Evolutionary conservation across 2,888 invertebrate genomes (phyloP).

Genomic region (Ptychoptera contaminata): DNA sequence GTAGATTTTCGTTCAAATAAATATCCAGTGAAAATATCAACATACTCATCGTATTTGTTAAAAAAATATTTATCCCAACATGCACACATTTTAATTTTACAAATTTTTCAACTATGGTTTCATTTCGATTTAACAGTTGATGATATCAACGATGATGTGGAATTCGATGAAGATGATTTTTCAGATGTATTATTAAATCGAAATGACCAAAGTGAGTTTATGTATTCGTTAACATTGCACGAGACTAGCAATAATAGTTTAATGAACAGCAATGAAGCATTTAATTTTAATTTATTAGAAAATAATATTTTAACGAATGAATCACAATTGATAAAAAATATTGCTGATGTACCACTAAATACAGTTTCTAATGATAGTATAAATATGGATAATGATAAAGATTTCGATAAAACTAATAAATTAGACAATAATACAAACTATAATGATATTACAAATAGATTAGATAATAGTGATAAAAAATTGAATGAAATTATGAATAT

Average conservation of each 20-base stretch:
- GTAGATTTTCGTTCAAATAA: constrained; percentile 45
- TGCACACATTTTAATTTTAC: constrained; percentile 51
- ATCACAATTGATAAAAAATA: too few relatives aligned
- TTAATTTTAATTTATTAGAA: constrained; percentile 1
- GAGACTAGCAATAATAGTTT: neutral
- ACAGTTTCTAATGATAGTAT: too few relatives aligned
- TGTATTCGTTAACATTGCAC: too few relatives aligned
- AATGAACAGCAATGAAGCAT: neutral
- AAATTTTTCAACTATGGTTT: constrained; percentile 47
- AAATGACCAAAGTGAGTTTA: too few relatives aligned
- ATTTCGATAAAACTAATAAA: too few relatives aligned
- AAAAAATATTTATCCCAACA: constrained; percentile 48
- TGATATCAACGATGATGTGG: neutral
- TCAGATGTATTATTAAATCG: neutral
- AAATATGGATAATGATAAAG: too few relatives aligned
- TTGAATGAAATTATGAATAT: too few relatives aligned
- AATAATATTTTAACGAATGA: neutral
- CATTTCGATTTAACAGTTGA: constrained; percentile 36
- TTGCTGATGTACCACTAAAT: too few relatives aligned
- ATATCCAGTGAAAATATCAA: constrained; percentile 51
- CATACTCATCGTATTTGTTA: constrained; percentile 44
- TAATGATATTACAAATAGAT: too few relatives aligned
- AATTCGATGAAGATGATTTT: constrained; percentile 2
- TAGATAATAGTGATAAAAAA: too few relatives aligned
- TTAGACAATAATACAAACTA: too few relatives aligned